Percentiles rank a stretch among this genome's conserved stretches.
These are phyloP conservation scores for Cacoxenus indagator DNA, from an alignment of 2,888 invertebrate species.

Conservation along the genomic window DNA sequence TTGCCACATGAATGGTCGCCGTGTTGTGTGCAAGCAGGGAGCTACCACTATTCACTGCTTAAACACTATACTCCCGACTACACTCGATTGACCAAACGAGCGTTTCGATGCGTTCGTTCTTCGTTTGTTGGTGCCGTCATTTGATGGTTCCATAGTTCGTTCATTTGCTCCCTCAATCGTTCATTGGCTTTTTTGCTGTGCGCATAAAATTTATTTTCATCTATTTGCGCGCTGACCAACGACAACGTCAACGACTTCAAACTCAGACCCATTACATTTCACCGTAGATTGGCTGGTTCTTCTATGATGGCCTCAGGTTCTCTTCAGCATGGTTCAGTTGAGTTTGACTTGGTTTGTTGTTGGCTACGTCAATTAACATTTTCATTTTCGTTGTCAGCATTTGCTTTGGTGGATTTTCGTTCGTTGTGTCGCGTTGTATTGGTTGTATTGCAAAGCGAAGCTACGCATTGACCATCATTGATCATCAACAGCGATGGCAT, in stretches of 20 bases:
- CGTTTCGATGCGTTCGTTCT: not conserved
- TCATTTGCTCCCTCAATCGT: too few species aligned
- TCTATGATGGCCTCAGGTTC: not conserved
- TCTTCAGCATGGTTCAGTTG: not conserved
- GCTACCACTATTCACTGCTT: too few species aligned
- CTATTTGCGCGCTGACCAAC: conserved; percentile 11
- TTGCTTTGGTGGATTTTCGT: conserved; percentile 6
- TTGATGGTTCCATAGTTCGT: too few species aligned
- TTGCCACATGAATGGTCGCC: conserved; percentile 53
- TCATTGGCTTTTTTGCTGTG: conserved; percentile 13
- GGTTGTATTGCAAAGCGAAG: not conserved
- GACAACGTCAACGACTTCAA: not conserved
- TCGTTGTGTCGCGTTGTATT: not conserved
- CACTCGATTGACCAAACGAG: not conserved
- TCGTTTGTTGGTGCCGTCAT: too few species aligned
- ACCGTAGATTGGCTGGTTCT: not conserved
- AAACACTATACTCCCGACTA: too few species aligned
- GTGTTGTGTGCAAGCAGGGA: not conserved
- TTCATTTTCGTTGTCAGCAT: conserved; percentile 23
- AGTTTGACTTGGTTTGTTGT: conserved; percentile 1
- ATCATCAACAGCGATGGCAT: too few species aligned
- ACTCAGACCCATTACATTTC: not conserved
- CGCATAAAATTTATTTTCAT: conserved; percentile 17
- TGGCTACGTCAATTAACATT: conserved; percentile 21
- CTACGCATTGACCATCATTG: too few species aligned